Percentiles rank a stretch among this genome's conserved stretches.
phyloP scores from a whole-genome alignment of 2,797 vertebrate species.

The Cynodonichthys magdalenae region DNA sequence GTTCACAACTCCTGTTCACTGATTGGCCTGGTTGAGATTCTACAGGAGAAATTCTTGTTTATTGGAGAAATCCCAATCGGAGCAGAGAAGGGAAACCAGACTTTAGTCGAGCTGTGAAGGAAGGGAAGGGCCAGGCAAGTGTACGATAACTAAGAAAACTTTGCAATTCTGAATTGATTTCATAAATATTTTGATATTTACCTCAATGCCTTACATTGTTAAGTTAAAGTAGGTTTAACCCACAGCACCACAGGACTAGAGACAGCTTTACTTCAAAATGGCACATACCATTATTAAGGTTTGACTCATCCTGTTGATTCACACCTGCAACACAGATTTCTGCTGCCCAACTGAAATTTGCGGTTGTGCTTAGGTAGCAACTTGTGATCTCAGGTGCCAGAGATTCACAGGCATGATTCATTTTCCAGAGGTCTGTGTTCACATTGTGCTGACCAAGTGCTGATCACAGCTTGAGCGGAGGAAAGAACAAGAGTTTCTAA shows the following conservation, averaged over 20 bases:
- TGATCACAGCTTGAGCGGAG: conserved; percentile 37
- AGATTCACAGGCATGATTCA: conserved; percentile 19
- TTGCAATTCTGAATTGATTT: neutral
- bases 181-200: neutral
- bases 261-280: neutral
- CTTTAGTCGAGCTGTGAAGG: too few species aligned
- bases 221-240: neutral
- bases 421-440: neutral
- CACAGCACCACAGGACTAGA: neutral
- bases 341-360: conserved; percentile 6
- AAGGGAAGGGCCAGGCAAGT: too few species aligned
- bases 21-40: too few species aligned
- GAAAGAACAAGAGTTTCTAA: conserved; percentile 7
- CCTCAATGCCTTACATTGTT: neutral
- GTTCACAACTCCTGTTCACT: too few species aligned
- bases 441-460: conserved; percentile 46
- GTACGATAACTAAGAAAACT: too few species aligned
- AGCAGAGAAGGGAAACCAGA: too few species aligned
- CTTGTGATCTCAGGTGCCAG: conserved; percentile 4
- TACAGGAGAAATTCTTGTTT: too few species aligned
- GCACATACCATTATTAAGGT: neutral
- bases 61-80: too few species aligned
- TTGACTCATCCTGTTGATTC: conserved; percentile 23
- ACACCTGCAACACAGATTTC: conserved; percentile 1
- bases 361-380: conserved; percentile 18